Evolutionary conservation across 2,888 invertebrate species (phyloP).

Genomic region (Furcula furcula): DNA sequence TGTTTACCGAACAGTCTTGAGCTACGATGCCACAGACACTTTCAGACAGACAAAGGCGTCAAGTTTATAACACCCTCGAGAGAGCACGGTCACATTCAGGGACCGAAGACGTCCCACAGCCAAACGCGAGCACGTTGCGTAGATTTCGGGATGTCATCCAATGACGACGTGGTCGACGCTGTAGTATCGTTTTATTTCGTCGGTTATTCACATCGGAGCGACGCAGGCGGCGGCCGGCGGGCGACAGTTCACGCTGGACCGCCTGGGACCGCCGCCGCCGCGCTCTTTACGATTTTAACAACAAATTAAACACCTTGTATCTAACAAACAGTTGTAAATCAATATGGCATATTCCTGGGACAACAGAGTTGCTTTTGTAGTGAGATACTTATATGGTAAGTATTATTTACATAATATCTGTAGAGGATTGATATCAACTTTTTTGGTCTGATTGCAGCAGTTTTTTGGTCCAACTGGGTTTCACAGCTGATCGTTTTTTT

Average conservation of each 20-base stretch:
- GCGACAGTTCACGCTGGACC: constrained; percentile 49
- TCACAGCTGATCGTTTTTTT: too few relatives aligned
- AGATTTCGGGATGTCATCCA: constrained; percentile 28
- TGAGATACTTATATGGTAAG: constrained; percentile 91
- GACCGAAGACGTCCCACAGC: constrained; percentile 3
- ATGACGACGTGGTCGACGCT: constrained; percentile 34
- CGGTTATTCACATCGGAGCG: constrained; percentile 38
- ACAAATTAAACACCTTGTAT: constrained; percentile 7
- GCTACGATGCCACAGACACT: too few relatives aligned
- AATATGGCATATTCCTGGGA: constrained; percentile 92
- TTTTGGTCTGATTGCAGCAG: too few relatives aligned
- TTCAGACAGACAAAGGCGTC: too few relatives aligned
- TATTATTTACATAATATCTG: too few relatives aligned
- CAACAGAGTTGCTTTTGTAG: constrained; percentile 91
- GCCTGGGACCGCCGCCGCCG: too few relatives aligned
- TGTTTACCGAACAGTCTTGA: too few relatives aligned
- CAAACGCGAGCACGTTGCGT: constrained; percentile 10
- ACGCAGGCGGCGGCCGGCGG: constrained; percentile 56
- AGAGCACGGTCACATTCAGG: constrained; percentile 5
- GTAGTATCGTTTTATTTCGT: constrained; percentile 37
- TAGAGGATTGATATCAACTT: too few relatives aligned
- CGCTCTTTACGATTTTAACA: constrained; percentile 22
- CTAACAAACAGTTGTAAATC: constrained; percentile 14
- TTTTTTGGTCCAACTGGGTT: too few relatives aligned
- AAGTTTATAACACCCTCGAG: too few relatives aligned